These are phyloP conservation scores for Pyrrhia umbra DNA, from an alignment of 2,888 invertebrate species.

Conservation along the genomic window DNA sequence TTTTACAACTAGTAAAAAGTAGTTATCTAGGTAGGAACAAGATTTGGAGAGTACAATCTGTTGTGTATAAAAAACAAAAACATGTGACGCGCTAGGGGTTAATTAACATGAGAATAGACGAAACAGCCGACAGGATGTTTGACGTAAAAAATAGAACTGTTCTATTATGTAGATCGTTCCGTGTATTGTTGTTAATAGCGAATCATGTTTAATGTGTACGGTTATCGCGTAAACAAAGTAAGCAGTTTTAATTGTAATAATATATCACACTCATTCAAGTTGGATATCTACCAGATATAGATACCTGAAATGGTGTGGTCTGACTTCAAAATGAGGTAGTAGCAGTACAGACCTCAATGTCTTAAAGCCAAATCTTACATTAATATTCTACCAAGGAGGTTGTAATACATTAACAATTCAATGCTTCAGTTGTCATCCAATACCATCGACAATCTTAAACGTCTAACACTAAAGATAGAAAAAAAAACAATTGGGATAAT, in stretches of 20 bases:
- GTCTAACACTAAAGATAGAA: conserved; percentile 60
- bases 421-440: conserved; percentile 39
- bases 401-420: conserved; percentile 22
- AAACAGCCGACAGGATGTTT: conserved; percentile 72
- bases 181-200: conserved; percentile 36
- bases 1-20: not conserved
- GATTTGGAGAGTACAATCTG: conserved; percentile 36
- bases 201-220: conserved; percentile 3
- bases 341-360: conserved; percentile 6
- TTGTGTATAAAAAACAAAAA: conserved; percentile 55
- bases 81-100: conserved; percentile 67
- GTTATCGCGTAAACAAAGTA: conserved; percentile 17
- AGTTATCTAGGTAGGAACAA: not conserved
- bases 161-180: conserved; percentile 40
- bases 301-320: not conserved
- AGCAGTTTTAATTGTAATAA: conserved; percentile 21
- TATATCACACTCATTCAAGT: conserved; percentile 34
- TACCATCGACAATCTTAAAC: conserved; percentile 62
- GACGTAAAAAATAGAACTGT: conserved; percentile 65
- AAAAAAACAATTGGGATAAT: conserved; percentile 76
- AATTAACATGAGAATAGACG: conserved; percentile 73
- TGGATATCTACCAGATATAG: conserved; percentile 14
- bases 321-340: conserved; percentile 7
- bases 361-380: not conserved
- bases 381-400: conserved; percentile 10